Percentiles rank a stretch among this genome's conserved stretches.
These are phyloP conservation scores for Cyanoramphus novaezelandiae DNA, from an alignment of 2,113 vertebrate genomes.

Conservation along the genomic window DNA sequence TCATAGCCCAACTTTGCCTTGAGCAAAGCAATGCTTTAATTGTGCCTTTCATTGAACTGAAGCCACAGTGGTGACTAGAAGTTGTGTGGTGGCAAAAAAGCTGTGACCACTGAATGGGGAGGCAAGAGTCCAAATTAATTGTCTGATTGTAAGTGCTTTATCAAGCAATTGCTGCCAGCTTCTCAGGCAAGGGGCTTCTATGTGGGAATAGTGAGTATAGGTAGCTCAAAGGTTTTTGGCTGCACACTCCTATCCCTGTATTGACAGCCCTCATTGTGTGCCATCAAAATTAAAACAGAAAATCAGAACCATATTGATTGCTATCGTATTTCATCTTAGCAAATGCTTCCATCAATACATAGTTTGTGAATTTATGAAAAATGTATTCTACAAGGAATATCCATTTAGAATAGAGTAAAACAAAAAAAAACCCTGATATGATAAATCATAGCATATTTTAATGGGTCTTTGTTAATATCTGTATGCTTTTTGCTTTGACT, in stretches of 20 bases:
- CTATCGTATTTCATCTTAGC: not conserved
- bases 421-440: not conserved
- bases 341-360: not conserved
- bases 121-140: not conserved
- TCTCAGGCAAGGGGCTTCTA: not conserved
- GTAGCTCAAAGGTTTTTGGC: not conserved
- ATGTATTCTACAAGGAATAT: not conserved
- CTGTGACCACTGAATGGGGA: not conserved
- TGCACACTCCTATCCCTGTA: not conserved
- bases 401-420: not conserved
- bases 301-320: accelerated
- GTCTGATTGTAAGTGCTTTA: not conserved
- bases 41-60: not conserved
- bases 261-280: not conserved
- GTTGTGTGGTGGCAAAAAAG: not conserved
- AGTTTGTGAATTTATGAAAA: not conserved
- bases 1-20: not conserved
- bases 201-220: not conserved
- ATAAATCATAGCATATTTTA: not conserved
- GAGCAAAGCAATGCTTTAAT: not conserved
- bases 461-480: not conserved
- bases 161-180: not conserved
- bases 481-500: not conserved
- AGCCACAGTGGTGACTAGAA: not conserved
- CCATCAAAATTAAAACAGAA: not conserved